phyloP scores from a whole-genome alignment of 2,797 vertebrate species.

The Sylvia borin region DNA sequence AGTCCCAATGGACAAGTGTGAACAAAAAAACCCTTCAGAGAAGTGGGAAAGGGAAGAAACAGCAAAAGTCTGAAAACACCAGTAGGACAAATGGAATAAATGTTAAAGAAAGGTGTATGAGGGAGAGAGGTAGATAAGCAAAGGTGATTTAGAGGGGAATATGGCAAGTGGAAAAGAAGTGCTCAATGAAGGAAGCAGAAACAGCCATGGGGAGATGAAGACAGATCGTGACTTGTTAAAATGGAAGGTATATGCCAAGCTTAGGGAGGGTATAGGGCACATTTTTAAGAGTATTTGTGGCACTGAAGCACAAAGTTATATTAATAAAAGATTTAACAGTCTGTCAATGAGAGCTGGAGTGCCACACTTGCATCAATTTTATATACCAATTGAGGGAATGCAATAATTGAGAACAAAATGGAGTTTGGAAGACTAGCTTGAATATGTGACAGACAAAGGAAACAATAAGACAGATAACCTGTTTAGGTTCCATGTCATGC shows the following conservation, averaged over 20 bases:
- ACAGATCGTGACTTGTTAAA: not conserved
- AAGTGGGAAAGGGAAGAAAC: not conserved
- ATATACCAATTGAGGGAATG: not conserved
- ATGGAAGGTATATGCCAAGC: not conserved
- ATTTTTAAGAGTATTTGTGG: not conserved
- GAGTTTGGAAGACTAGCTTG: not conserved
- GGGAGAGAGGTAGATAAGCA: not conserved
- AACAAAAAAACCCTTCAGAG: not conserved
- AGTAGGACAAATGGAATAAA: not conserved
- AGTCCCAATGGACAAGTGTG: not conserved
- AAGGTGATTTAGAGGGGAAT: not conserved
- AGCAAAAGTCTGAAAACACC: not conserved
- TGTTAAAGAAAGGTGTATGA: not conserved
- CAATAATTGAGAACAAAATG: not conserved
- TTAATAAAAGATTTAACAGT: not conserved
- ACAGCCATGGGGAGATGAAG: not conserved
- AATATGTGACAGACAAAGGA: accelerated
- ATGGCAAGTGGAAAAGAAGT: not conserved
- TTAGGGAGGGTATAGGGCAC: not conserved
- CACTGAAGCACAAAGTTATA: not conserved
- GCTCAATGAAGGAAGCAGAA: not conserved
- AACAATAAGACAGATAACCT: not conserved
- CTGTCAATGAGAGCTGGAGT: not conserved
- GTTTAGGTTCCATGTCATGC: not conserved
- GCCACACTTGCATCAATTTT: not conserved